Evolutionary conservation across 2,113 vertebrate species (phyloP), one percentile per base, ranked within the genome.

Genomic region (Anhinga rufa): DNA sequence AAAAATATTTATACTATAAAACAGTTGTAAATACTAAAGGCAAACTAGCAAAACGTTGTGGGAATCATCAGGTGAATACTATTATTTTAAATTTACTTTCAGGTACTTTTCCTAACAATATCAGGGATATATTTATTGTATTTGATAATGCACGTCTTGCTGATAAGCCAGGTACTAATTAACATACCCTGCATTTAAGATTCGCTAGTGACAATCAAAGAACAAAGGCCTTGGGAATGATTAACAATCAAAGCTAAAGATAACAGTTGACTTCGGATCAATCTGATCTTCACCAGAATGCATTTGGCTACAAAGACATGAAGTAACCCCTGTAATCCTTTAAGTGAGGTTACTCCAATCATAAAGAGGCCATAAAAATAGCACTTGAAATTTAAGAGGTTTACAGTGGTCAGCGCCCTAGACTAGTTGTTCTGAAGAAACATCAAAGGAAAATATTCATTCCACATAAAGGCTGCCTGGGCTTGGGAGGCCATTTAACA

Each of bases 281-380:
- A 70, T 88, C 80, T 91, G 88, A 95, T 96, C 91, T 93, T 95
- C 89, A 93, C 80, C 90, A 91, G 90, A 95, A 96, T 90, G 85
- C 95, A 82, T 88, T 91, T 86, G 94, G 83, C 86, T 80, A 93
- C 65, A 91, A 94, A 97, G 96, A 95, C 97, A 96, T 95, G 95
- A 97, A 95, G 95, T 95, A 76, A 97, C 88, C 95, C 70, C 91
- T 81, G 77, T 79, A 84, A 97, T 92, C 97, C 95, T 88, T 91
- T 86, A 96, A 96, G 79, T 91, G 91, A 96, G 88, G 79, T 86
- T 96, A 93, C 92, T 93, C 68, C 80, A 79, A 87, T 95, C 82
- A 79, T 85, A 94, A 82, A 91, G 92, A 92, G 44, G 68, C 69
- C 48, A 69, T 90, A 96, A 96, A 97, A 96, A 95, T 87, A 95